Base-by-base conservation (phyloP, 1,140 invertebrate genomes). In the Bemisia tabaci region DNA sequence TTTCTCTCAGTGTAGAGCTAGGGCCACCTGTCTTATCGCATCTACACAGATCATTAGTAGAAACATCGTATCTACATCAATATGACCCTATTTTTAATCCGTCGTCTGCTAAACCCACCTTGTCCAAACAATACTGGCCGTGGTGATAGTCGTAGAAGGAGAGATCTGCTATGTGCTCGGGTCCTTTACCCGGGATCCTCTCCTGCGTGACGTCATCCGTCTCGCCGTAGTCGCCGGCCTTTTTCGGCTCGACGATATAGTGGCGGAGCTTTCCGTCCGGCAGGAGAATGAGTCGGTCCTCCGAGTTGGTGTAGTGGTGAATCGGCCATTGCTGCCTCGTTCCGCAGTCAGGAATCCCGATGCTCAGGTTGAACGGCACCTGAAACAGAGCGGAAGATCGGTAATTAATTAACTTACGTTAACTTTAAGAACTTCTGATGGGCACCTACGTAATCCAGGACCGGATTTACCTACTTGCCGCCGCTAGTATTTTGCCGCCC, bases 111-210 rank as follows among this genome's bases (percentile, higher is more conserved):
- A n/a, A n/a, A 76, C 22, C 67, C 75, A 87, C 87, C 78, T 87
- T 90, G 72, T 92, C 90, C 63, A 88, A 79, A 72, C 90, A 92
- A 74, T 91, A 91, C 77, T 86, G 83, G 26, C 86, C 86, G 66
- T 84, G 83, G 17, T 79, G 76, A 73, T 90, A 89, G 73, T 90
- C 88, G 70, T 88, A 83, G 71, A 81, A 85, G 22, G 83, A 77
- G 22, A 80, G 76, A 69, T 79, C 78, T 65, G 79, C 79, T 22
- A 74, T 71, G n/a, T 79, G 77, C 2, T 80, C 77, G 12, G 79
- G 76, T 63, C 80, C 77, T 5, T 63, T 59, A 21, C 60, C 26
- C 2, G 12, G 64, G 1, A 60, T 60, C 5, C 67, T 48, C 33
- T 73, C 65, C 62, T 74, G 71, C 17, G 5, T 17, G 5, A 48